Conservation (phyloP, 2,888 invertebrate genomes). For the Deilephila porcellus region DNA sequence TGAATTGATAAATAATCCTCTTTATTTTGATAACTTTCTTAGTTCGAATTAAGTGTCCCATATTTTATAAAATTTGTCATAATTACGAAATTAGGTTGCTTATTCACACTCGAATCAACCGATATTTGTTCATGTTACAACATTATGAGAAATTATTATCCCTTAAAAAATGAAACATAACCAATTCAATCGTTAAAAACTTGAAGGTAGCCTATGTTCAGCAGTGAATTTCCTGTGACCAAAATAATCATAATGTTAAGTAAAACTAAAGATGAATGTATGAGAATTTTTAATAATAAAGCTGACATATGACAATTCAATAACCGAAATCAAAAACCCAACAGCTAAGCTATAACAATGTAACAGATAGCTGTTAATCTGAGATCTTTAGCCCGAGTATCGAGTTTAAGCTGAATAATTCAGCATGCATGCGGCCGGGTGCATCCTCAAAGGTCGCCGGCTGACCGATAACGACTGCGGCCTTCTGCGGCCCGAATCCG, state of each 20-base stretch:
- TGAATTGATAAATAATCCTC: too few species aligned
- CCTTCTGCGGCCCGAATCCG: conserved; percentile 68
- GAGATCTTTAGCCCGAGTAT: conserved; percentile 26
- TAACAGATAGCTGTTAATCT: conserved; percentile 20
- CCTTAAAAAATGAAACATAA: too few species aligned
- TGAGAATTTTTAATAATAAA: not conserved
- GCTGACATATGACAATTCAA: not conserved
- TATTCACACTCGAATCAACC: too few species aligned
- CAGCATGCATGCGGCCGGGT: conserved; percentile 38
- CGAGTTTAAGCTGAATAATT: conserved; percentile 42
- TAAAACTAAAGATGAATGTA: too few species aligned
- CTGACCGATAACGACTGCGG: conserved; percentile 82
- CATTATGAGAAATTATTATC: too few species aligned
- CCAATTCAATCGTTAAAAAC: too few species aligned
- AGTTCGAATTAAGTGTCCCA: not conserved
- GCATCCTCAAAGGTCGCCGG: conserved; percentile 76
- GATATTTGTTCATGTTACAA: too few species aligned
- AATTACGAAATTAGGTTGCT: too few species aligned
- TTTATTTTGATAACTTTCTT: too few species aligned
- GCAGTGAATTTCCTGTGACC: too few species aligned
- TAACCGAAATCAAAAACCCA: not conserved
- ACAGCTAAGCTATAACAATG: not conserved
- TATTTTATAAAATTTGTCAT: not conserved
- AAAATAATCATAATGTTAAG: too few species aligned
- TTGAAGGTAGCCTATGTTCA: too few species aligned